phyloP scores from a whole-genome alignment of 1,140 invertebrate genomes.

The Apocrypta bakeri region DNA sequence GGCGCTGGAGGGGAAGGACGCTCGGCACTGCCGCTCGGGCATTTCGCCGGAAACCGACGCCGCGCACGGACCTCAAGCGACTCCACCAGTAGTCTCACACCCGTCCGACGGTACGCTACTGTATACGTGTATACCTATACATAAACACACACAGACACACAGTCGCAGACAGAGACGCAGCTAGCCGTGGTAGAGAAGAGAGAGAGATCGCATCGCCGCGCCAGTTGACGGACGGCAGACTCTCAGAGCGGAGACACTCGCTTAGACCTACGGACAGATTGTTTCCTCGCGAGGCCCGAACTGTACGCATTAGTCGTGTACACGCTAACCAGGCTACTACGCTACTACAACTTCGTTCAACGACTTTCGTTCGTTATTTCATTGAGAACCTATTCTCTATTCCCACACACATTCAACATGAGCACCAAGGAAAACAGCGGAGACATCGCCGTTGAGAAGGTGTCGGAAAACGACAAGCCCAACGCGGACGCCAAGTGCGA shows the following conservation, averaged over 20 bases:
- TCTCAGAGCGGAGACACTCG: constrained; percentile 18
- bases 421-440: constrained; percentile 82
- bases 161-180: not conserved
- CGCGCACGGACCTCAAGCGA: constrained; percentile 67
- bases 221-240: constrained; percentile 36
- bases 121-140: not conserved
- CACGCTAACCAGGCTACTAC: not conserved
- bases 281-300: not conserved
- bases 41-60: constrained; percentile 74
- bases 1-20: constrained; percentile 19
- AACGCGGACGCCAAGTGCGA: constrained; percentile 83
- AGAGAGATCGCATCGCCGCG: constrained; percentile 8
- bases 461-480: constrained; percentile 84
- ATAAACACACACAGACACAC: not conserved
- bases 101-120: constrained; percentile 19
- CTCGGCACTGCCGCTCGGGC: constrained; percentile 65
- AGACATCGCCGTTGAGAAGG: constrained; percentile 88
- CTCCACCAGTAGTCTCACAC: constrained; percentile 43
- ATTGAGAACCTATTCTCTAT: not conserved
- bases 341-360: not conserved
- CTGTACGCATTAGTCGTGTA: not conserved
- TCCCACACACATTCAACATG: constrained; percentile 73
- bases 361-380: not conserved
- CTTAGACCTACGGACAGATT: not conserved
- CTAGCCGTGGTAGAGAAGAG: constrained; percentile 12